phyloP scores from a whole-genome alignment of 2,113 vertebrate species.

The Hippocampus abdominalis region DNA sequence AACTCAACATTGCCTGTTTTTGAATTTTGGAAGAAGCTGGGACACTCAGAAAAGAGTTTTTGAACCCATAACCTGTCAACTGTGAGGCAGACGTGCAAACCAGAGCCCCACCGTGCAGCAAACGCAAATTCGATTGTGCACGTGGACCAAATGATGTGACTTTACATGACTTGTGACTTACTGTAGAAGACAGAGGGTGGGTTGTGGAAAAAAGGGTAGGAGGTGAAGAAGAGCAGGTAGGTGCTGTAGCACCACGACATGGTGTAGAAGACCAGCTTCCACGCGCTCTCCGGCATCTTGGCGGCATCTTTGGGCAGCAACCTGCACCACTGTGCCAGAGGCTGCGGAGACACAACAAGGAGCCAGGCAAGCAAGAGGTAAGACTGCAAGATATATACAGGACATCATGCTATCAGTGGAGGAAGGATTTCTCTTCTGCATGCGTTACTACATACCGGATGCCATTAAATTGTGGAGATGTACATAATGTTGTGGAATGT shows the following conservation, averaged over 20 bases:
- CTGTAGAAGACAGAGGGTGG: slow-evolving; percentile 88
- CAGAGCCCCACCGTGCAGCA: too few species aligned
- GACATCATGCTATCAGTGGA: too few species aligned
- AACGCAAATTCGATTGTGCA: too few species aligned
- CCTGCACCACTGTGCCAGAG: slow-evolving; percentile 78
- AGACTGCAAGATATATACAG: not conserved
- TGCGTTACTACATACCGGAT: not conserved
- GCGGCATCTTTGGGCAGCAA: slow-evolving; percentile 85
- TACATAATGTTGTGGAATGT: too few species aligned
- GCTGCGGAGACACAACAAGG: slow-evolving; percentile 67
- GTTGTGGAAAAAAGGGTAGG: slow-evolving; percentile 90
- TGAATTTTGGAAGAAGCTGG: too few species aligned
- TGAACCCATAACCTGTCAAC: too few species aligned
- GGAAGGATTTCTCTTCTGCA: not conserved
- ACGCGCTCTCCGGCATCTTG: slow-evolving; percentile 95
- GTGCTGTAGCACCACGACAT: slow-evolving; percentile 86
- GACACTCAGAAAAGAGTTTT: too few species aligned
- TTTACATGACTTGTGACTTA: slow-evolving; percentile 52
- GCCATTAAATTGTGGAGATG: too few species aligned
- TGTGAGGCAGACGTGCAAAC: too few species aligned
- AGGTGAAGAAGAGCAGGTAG: slow-evolving; percentile 90
- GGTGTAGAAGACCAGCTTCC: slow-evolving; percentile 95
- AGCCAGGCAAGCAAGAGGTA: not conserved
- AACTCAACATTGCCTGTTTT: too few species aligned
- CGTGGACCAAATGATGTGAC: not conserved